Evolutionary conservation across 2,797 vertebrate species (phyloP).

Genomic region (Coilia nasus): DNA sequence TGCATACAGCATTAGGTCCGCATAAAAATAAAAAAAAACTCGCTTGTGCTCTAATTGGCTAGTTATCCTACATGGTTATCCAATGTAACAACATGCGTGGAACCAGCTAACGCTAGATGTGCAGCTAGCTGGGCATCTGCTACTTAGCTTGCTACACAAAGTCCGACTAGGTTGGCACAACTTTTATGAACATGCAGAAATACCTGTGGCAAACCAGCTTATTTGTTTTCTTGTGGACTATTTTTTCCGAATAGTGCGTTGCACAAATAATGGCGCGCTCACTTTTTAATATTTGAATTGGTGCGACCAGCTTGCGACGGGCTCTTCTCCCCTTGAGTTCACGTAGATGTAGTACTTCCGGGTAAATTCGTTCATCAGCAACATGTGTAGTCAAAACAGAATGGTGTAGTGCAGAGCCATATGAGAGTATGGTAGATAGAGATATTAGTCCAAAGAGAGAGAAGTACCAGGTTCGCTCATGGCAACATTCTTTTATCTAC

Average conservation of each 20-base stretch:
- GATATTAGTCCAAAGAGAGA: too few relatives aligned
- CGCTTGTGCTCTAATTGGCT: background rate
- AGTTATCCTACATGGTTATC: background rate
- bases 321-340: background rate
- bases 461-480: too few relatives aligned
- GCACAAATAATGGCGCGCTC: background rate
- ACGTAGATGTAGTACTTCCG: background rate
- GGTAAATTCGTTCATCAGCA: background rate
- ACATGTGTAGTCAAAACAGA: background rate
- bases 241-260: background rate
- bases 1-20: background rate
- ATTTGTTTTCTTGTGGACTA: background rate
- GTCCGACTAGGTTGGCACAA: background rate
- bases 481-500: too few relatives aligned
- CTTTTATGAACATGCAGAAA: background rate
- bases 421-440: too few relatives aligned
- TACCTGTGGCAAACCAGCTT: slow-evolving; percentile 15
- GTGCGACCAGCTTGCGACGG: background rate
- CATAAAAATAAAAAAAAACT: background rate
- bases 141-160: background rate
- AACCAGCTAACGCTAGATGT: background rate
- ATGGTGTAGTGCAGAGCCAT: background rate
- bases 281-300: slow-evolving; percentile 10
- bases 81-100: background rate
- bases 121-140: background rate